Base-by-base conservation (phyloP, 2,797 vertebrate genomes). In the Falco biarmicus region DNA sequence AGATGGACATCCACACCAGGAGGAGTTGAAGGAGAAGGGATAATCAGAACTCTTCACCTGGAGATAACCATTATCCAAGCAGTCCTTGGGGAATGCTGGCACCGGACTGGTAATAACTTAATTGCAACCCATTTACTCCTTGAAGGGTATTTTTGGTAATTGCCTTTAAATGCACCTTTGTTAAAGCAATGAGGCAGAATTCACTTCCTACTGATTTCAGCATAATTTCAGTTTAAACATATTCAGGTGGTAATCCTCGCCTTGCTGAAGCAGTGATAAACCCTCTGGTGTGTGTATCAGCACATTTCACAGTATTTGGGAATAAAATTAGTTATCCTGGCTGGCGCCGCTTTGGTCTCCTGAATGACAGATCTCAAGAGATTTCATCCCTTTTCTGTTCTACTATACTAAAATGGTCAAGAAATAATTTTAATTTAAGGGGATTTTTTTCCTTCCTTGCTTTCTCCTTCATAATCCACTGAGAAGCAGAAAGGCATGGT, bases 161-260 rank as follows among this genome's bases (percentile, higher is more conserved):
- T 96, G 77, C 48, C 77, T 95, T 88, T 85, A 96, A 83, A 83
- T 68, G 68, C 66, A 90, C 56, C 70, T 91, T 47, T 76, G 61
- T 87, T 84, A 77, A 95, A 93, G 65, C 81, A 73, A 74, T 25
- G 73, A 75, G 63, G 70, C 61, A 75, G 75, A 53, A 24, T 73
- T 89, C 34, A 4, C 37, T 82, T 78, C 85, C 70, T 60, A 79
- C 84, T 50, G 25, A 45, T 92, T 87, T 84, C 84, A 87, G 74
- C 71, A 89, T 73, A 71, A 93, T 91, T 87, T 45, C 84, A 68
- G 60, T 86, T 88, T 65, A 73, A 84, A 77, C 31, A 25, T 29
- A 41, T 83, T 45, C 37, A 66, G 50, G 60, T 54, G 77, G 51
- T 79, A 77, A 68, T 79, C 39, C 66, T 32, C 11, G 11, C 45